phyloP scores from a whole-genome alignment of 2,797 vertebrate genomes.

The Phalanger gymnotis region DNA sequence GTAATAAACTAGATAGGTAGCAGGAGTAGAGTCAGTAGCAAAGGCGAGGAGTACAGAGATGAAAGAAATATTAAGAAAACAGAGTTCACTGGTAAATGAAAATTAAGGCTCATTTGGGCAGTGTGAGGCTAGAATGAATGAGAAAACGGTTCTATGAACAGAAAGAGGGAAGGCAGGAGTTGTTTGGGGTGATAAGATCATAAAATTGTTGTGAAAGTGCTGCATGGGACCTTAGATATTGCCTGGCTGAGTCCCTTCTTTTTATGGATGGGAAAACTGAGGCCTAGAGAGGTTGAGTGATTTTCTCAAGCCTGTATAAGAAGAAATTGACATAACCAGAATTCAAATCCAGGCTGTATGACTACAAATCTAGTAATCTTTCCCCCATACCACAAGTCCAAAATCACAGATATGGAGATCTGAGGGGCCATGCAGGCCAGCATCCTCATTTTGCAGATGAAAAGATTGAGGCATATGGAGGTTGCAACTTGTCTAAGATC shows the following conservation, averaged over 20 bases:
- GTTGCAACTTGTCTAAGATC: neutral
- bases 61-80: neutral
- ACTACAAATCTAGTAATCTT: neutral
- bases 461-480: neutral
- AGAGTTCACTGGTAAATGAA: neutral
- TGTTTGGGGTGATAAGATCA: neutral
- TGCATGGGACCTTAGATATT: neutral
- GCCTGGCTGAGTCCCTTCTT: neutral
- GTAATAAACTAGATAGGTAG: neutral
- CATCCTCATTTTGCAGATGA: too few species aligned
- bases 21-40: neutral
- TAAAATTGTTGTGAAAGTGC: neutral
- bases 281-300: neutral
- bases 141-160: neutral
- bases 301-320: neutral
- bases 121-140: neutral
- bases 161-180: neutral
- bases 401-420: neutral
- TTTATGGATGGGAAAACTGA: neutral
- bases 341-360: neutral
- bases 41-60: neutral
- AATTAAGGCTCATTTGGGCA: neutral
- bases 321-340: neutral
- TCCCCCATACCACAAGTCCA: neutral
- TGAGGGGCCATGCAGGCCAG: too few species aligned